Evolutionary conservation across 2,113 vertebrate genomes (phyloP).

Genomic region (Carollia perspicillata): DNA sequence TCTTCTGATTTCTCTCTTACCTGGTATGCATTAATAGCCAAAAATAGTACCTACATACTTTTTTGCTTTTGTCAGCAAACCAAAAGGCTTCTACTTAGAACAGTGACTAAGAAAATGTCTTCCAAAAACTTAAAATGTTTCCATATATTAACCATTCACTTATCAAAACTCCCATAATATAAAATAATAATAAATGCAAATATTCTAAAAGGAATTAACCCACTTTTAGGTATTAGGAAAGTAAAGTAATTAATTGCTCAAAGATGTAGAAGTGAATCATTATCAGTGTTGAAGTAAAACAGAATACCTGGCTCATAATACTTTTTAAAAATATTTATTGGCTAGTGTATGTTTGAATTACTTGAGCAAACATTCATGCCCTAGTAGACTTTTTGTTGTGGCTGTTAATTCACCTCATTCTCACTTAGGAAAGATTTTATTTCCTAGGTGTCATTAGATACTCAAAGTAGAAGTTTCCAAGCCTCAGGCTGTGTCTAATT

Average conservation of each 20-base stretch:
- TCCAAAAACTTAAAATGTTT: neutral
- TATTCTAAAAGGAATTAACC: neutral
- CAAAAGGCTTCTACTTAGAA: neutral
- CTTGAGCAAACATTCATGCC: neutral
- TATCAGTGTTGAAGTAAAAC: neutral
- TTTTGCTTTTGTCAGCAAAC: neutral
- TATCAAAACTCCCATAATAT: neutral
- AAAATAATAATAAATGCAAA: neutral
- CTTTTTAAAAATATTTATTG: slow-evolving; percentile 26
- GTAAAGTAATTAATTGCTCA: neutral
- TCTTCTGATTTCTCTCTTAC: slow-evolving; percentile 6
- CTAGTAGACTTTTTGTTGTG: neutral
- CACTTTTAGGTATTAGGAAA: neutral
- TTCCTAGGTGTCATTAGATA: slow-evolving; percentile 18
- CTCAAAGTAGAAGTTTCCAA: slow-evolving; percentile 30
- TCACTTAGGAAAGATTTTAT: slow-evolving; percentile 41
- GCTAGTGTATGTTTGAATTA: neutral
- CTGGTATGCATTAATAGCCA: neutral
- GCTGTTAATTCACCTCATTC: neutral
- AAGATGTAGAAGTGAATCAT: neutral
- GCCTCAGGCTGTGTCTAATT: slow-evolving; percentile 49
- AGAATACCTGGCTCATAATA: neutral
- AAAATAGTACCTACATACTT: neutral
- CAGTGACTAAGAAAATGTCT: neutral
- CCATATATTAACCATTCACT: neutral